These are phyloP conservation scores for Dysdera silvatica DNA, from an alignment of 1,140 invertebrate genomes.

Conservation along the genomic window DNA sequence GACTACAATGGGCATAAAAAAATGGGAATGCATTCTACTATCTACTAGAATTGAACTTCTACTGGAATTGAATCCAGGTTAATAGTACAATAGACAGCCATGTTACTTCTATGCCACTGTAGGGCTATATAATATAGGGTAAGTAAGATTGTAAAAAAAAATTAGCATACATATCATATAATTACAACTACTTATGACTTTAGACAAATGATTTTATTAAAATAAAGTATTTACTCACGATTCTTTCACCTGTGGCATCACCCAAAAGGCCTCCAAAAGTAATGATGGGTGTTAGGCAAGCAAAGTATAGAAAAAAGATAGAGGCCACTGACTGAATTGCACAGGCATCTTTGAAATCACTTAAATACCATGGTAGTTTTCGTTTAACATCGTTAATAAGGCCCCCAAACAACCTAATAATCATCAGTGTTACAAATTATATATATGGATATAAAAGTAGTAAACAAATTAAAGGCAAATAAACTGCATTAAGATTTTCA, in stretches of 20 bases:
- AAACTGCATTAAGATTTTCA: too few relatives aligned
- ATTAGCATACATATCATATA: background rate
- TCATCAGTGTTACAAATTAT: background rate
- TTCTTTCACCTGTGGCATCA: constrained; percentile 89
- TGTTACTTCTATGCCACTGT: too few relatives aligned
- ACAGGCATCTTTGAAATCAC: constrained; percentile 69
- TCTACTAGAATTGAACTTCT: too few relatives aligned
- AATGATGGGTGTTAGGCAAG: constrained; percentile 93
- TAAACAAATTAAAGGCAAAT: too few relatives aligned
- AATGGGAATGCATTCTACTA: too few relatives aligned
- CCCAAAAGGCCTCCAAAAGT: constrained; percentile 92
- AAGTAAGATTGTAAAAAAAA: constrained; percentile 12
- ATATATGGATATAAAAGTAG: background rate
- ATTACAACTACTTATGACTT: background rate
- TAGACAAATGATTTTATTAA: background rate
- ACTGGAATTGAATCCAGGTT: too few relatives aligned
- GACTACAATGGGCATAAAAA: too few relatives aligned
- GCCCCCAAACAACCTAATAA: constrained; percentile 68
- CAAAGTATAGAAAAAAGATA: constrained; percentile 94
- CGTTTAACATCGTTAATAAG: constrained; percentile 88
- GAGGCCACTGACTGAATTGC: constrained; percentile 91
- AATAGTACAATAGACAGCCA: too few relatives aligned
- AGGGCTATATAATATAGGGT: constrained; percentile 3
- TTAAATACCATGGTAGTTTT: constrained; percentile 68
- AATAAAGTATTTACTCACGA: constrained; percentile 50